Evolutionary conservation across 2,113 vertebrate species (phyloP).

Genomic region (Todiramphus saurophagus): DNA sequence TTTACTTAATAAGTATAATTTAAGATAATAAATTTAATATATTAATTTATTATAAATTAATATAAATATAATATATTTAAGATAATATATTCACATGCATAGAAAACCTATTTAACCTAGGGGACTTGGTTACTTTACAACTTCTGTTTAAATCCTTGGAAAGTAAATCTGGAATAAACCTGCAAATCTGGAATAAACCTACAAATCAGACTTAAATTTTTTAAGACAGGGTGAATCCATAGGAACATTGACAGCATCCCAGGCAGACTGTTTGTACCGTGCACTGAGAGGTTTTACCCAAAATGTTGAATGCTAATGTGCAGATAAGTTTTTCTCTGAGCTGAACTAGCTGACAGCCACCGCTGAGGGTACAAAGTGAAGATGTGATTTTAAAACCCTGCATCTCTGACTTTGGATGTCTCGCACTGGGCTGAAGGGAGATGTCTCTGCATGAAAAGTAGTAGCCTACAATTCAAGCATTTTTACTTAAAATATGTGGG

Average conservation of each 20-base stretch:
- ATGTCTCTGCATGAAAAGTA: neutral
- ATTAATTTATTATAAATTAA: too few relatives aligned
- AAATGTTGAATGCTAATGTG: neutral
- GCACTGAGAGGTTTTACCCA: neutral
- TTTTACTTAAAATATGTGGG: neutral
- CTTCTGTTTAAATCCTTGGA: neutral
- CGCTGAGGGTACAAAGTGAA: neutral
- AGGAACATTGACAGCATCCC: neutral
- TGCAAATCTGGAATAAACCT: neutral
- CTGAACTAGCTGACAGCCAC: neutral
- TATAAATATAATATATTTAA: neutral
- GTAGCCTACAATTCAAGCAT: neutral
- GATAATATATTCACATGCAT: neutral
- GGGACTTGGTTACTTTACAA: neutral
- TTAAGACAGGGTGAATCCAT: neutral
- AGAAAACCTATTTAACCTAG: neutral
- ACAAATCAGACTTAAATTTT: neutral
- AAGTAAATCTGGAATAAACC: neutral
- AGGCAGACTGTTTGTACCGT: neutral
- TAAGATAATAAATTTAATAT: neutral
- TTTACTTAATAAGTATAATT: neutral
- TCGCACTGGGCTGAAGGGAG: neutral
- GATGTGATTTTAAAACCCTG: neutral
- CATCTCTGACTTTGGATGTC: neutral
- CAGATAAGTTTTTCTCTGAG: neutral